phyloP scores from a whole-genome alignment of 2,888 invertebrate species.

The Xanthorhoe spadicearia region DNA sequence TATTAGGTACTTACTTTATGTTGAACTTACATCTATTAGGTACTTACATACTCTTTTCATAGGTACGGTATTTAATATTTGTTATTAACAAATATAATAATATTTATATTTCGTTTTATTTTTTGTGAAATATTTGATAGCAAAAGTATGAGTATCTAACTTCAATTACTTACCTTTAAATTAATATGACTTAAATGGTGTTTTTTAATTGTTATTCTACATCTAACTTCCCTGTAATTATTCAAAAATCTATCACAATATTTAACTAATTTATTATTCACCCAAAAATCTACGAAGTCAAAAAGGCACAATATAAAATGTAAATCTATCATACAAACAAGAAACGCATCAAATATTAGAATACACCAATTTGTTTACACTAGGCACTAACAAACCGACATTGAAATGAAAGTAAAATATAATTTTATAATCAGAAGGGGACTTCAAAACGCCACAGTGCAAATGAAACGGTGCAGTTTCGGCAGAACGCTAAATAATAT shows the following conservation, averaged over 20 bases:
- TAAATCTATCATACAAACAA: conserved; percentile 45
- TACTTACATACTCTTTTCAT: too few species aligned
- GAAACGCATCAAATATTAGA: conserved; percentile 57
- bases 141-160: too few species aligned
- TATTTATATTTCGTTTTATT: too few species aligned
- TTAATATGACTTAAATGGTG: too few species aligned
- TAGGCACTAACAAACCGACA: conserved; percentile 76
- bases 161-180: too few species aligned
- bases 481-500: conserved; percentile 29
- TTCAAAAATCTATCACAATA: too few species aligned
- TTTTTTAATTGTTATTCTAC: too few species aligned
- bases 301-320: conserved; percentile 27
- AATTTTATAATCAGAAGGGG: conserved; percentile 67
- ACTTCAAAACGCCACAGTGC: conserved; percentile 30
- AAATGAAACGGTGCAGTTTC: conserved; percentile 23
- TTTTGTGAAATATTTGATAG: too few species aligned
- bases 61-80: too few species aligned
- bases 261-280: conserved; percentile 1
- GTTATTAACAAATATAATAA: too few species aligned
- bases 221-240: too few species aligned
- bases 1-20: neutral
- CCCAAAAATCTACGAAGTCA: neutral
- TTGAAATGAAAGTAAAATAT: conserved; percentile 72
- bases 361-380: conserved; percentile 80
- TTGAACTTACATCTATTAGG: neutral